phyloP scores from a whole-genome alignment of 2,888 invertebrate genomes.

The Idaea aversata region DNA sequence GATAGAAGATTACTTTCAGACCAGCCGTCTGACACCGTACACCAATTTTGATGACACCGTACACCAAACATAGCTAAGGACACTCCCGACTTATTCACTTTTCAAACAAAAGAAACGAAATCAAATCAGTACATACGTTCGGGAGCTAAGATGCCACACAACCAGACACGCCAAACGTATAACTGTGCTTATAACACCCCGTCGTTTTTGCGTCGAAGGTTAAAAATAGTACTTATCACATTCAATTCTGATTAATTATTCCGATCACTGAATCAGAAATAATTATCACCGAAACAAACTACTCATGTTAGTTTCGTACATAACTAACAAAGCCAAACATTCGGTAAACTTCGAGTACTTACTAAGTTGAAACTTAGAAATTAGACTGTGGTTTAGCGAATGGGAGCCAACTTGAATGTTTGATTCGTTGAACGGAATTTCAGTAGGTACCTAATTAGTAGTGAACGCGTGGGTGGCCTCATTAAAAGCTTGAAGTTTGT shows the following conservation, averaged over 20 bases:
- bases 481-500: background rate
- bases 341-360: background rate
- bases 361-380: background rate
- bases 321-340: background rate
- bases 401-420: background rate
- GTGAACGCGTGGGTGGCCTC: conserved; percentile 1
- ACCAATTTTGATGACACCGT: too few relatives aligned
- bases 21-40: too few relatives aligned
- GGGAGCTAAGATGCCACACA: too few relatives aligned
- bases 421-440: background rate
- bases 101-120: too few relatives aligned
- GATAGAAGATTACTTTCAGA: too few relatives aligned
- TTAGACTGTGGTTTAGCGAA: background rate
- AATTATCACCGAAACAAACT: background rate
- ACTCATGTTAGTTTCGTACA: background rate
- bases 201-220: too few relatives aligned
- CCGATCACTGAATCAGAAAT: background rate
- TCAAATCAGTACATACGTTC: too few relatives aligned
- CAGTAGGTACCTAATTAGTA: background rate
- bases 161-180: too few relatives aligned
- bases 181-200: too few relatives aligned
- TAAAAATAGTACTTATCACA: background rate
- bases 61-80: too few relatives aligned
- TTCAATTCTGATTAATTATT: background rate
- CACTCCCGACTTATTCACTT: too few relatives aligned